phyloP scores from a whole-genome alignment of 2,113 vertebrate species.

The Xerus inauris region DNA sequence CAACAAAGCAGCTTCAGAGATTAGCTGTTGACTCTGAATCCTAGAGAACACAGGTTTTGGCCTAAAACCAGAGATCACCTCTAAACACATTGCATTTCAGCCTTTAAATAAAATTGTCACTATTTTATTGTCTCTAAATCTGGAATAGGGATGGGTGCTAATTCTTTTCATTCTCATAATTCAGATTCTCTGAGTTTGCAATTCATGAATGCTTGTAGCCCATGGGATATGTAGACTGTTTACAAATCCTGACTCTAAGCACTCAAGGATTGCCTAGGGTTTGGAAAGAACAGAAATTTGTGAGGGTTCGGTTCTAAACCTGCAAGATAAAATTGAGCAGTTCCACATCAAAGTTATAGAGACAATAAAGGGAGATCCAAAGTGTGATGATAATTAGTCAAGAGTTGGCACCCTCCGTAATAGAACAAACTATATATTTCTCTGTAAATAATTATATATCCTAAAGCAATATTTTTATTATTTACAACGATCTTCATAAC shows the following conservation, averaged over 20 bases:
- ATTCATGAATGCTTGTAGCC: neutral
- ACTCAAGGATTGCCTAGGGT: neutral
- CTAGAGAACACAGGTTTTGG: neutral
- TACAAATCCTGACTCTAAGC: conserved; percentile 30
- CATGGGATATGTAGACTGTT: neutral
- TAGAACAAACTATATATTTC: neutral
- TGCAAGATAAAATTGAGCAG: conserved; percentile 43
- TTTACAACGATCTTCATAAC: neutral
- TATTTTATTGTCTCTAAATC: conserved; percentile 13
- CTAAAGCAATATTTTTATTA: neutral
- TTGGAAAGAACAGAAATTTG: neutral
- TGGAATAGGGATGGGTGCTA: neutral
- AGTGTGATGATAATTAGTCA: neutral
- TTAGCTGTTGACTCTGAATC: neutral
- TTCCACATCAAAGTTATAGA: conserved; percentile 43
- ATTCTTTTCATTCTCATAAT: conserved; percentile 1
- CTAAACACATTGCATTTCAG: neutral
- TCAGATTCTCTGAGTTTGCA: neutral
- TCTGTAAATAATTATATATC: neutral
- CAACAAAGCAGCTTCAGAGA: neutral
- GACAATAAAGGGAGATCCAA: neutral
- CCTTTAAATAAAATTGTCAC: conserved; percentile 12
- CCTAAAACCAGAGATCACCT: neutral
- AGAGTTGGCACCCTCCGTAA: neutral
- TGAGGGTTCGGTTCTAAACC: neutral